Evolutionary conservation across 2,113 vertebrate species (phyloP).

Genomic region (Cynoglossus semilaevis): DNA sequence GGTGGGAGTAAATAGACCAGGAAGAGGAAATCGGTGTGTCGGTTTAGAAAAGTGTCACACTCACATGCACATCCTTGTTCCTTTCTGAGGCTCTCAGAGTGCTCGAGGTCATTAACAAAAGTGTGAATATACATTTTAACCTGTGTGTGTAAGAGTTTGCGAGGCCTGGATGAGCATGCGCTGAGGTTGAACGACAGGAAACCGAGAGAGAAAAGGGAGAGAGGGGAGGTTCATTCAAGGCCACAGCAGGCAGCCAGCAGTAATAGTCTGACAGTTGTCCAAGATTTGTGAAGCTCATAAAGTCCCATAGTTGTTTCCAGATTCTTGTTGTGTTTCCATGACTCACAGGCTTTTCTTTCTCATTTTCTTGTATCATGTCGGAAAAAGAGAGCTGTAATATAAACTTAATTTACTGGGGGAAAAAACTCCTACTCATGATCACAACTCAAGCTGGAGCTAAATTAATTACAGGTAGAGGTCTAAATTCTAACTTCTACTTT

Average conservation of each 20-base stretch:
- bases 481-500: no score
- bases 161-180: conserved; percentile 12
- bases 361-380: background rate
- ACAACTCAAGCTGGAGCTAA: no score
- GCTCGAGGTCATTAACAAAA: background rate
- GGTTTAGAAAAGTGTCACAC: background rate
- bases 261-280: conserved; percentile 26
- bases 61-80: conserved; percentile 9
- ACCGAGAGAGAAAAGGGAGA: conserved; percentile 7
- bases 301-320: conserved; percentile 32
- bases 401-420: no score
- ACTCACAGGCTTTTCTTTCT: conserved; percentile 7
- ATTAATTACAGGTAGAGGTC: no score
- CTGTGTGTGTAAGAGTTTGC: background rate
- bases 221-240: conserved; percentile 30
- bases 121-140: conserved; percentile 25
- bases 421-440: no score
- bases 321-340: conserved; percentile 41
- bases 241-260: conserved; percentile 6
- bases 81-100: background rate
- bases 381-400: background rate
- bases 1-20: background rate
- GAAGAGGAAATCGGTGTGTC: background rate
- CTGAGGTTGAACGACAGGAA: conserved; percentile 2
- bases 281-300: conserved; percentile 42